Base-by-base conservation (phyloP, 2,888 invertebrate species). In the Panopea generosa region DNA sequence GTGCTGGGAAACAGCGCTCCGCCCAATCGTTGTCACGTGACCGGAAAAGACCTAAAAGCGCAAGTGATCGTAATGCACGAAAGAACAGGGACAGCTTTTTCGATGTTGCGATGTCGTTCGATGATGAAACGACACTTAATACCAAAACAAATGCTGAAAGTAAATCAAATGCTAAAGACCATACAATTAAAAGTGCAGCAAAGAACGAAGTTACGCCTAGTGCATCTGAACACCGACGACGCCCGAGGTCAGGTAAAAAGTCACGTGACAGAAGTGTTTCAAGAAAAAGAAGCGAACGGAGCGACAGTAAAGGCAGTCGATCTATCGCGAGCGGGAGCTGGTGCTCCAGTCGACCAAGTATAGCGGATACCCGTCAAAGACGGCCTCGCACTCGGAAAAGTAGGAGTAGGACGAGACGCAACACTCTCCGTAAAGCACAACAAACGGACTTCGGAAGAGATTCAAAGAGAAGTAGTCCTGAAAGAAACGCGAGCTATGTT, bases 211-310 rank as follows among this genome's bases (percentile, higher is more conserved):
- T 47, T 33, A 52, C 55, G 4, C 43, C 52, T 14, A 66, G 66
- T 22, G 55, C 53, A 2, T 27, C 16, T 16, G 49, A 43, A 18
- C 24, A 22, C 26, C 59, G 71, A 53, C 38, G 70, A 24, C 56
- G 78, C 16, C 75, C 75, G 11, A 33, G 61, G 33, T 76, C 72
- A 11, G 65, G 57, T 7, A 72, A 56, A 38, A 65, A 69, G 53
- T 57, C 72, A n/a, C 72, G 75, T 14, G 79, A 75, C 38, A 40
- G 75, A 59, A 80, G 79, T 62, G 40, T 55, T 9, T 75, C 79
- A 16, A 66, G 75, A 33, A 73, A 60, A 49, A 26, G 65, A 16
- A 71, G 68, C 22, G 65, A 67, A 33, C 52, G 65, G n/a, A 75
- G 74, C 56, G 68, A 72, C 18, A 72, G 67, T 43, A 50, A 60